Conservation (phyloP, 2,797 vertebrate genomes). For the Chelidonichthys spinosus region DNA sequence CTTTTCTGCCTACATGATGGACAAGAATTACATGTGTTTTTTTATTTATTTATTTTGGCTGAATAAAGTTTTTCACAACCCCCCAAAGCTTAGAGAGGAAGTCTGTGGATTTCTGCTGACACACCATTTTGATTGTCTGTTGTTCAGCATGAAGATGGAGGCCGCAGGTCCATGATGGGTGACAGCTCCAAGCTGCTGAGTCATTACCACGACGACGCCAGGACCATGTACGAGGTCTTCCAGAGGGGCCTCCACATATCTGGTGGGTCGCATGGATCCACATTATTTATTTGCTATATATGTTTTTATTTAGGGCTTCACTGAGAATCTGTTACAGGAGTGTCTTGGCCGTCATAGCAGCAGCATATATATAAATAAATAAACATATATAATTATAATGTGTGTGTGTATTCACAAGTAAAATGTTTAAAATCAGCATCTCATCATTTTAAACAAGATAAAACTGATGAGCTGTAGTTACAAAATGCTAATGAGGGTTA, state of each 20-base stretch:
- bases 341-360: too few species aligned
- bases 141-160: constrained; percentile 85
- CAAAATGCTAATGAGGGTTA: too few species aligned
- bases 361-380: too few species aligned
- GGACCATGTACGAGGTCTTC: constrained; percentile 97
- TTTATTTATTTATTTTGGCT: background rate
- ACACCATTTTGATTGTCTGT: constrained; percentile 12
- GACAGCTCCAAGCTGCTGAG: constrained; percentile 88
- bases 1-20: background rate
- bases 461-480: too few species aligned
- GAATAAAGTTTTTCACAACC: background rate
- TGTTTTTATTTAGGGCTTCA: too few species aligned
- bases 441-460: too few species aligned
- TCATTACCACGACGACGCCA: constrained; percentile 94
- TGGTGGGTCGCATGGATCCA: constrained; percentile 81
- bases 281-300: too few species aligned
- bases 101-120: background rate
- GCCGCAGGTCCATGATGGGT: constrained; percentile 91
- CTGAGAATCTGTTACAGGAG: too few species aligned
- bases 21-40: background rate
- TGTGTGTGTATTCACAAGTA: too few species aligned
- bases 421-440: too few species aligned
- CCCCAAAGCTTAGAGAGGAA: background rate
- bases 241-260: constrained; percentile 94
- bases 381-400: too few species aligned